phyloP scores from a whole-genome alignment of 2,888 invertebrate genomes.

The Baccha elongata region DNA sequence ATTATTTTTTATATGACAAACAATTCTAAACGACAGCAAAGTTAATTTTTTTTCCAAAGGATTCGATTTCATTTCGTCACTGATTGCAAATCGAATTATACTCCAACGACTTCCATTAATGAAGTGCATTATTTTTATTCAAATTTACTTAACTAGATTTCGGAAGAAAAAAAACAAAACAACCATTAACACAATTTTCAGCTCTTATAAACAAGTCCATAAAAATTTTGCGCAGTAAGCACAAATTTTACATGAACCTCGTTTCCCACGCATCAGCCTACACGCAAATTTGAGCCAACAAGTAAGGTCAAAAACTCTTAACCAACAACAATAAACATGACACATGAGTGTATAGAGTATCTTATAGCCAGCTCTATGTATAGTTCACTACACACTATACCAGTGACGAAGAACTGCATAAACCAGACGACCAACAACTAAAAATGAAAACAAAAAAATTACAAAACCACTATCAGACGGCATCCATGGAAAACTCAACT shows the following conservation, averaged over 20 bases:
- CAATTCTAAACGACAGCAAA: too few relatives aligned
- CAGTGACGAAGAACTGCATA: constrained; percentile 4
- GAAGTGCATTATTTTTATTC: too few relatives aligned
- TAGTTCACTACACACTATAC: neutral
- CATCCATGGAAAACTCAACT: neutral
- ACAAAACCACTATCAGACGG: constrained; percentile 33
- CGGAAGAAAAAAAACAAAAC: constrained; percentile 10
- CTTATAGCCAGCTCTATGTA: neutral
- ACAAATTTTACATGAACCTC: constrained; percentile 32
- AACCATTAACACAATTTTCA: constrained; percentile 25
- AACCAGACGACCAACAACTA: constrained; percentile 32
- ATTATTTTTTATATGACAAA: too few relatives aligned
- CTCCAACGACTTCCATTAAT: too few relatives aligned
- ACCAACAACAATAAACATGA: constrained; percentile 10
- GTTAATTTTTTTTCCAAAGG: too few relatives aligned
- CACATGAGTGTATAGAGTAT: constrained; percentile 11
- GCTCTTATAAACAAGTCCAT: neutral
- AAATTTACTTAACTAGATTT: constrained; percentile 39
- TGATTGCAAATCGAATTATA: too few relatives aligned
- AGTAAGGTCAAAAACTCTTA: constrained; percentile 56
- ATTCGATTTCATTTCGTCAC: too few relatives aligned
- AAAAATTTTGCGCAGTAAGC: constrained; percentile 20
- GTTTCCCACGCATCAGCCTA: constrained; percentile 62
- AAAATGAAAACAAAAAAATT: constrained; percentile 1
- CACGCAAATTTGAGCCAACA: constrained; percentile 26